Evolutionary conservation across 1,140 invertebrate genomes (phyloP).

Genomic region (Oncopodura yosiiana): DNA sequence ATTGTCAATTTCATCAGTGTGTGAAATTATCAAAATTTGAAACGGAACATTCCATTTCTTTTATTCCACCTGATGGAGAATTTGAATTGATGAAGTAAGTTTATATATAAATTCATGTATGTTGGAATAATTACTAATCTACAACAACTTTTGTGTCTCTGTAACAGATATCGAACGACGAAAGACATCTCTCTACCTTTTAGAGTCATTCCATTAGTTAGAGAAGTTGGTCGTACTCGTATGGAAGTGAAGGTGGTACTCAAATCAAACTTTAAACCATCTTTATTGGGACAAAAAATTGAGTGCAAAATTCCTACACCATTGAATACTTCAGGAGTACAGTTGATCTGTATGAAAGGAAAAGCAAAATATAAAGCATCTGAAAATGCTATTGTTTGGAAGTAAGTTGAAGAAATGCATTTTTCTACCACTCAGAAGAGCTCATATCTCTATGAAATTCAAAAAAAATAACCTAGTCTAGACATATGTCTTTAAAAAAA

Average conservation of each 20-base stretch:
- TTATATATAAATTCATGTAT: not conserved
- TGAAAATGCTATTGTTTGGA: slow-evolving; percentile 99
- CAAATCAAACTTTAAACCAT: slow-evolving; percentile 99
- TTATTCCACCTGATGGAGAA: slow-evolving; percentile 99
- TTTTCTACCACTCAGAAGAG: too few species aligned
- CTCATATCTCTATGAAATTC: not conserved
- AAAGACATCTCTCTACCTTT: slow-evolving; percentile 99
- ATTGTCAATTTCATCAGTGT: slow-evolving; percentile 99
- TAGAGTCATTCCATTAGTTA: slow-evolving; percentile 94
- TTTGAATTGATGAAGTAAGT: slow-evolving; percentile 96
- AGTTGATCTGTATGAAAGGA: slow-evolving; percentile 97
- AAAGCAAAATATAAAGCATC: slow-evolving; percentile 99
- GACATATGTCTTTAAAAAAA: too few species aligned
- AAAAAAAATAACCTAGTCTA: too few species aligned
- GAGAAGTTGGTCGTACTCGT: slow-evolving; percentile 95
- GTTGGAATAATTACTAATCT: not conserved
- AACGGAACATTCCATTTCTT: slow-evolving; percentile 98
- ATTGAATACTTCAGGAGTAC: slow-evolving; percentile 95
- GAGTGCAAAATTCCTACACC: slow-evolving; percentile 99
- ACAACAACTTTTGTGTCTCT: not conserved
- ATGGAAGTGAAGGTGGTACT: slow-evolving; percentile 99
- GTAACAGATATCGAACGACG: slow-evolving; percentile 87
- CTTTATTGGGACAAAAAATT: slow-evolving; percentile 95
- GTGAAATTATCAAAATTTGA: slow-evolving; percentile 99
- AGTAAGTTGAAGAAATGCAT: slow-evolving; percentile 55